Percentiles rank a stretch among this genome's conserved stretches.
Conservation (phyloP, 2,888 invertebrate species). For the Chrysolina oricalcia region DNA sequence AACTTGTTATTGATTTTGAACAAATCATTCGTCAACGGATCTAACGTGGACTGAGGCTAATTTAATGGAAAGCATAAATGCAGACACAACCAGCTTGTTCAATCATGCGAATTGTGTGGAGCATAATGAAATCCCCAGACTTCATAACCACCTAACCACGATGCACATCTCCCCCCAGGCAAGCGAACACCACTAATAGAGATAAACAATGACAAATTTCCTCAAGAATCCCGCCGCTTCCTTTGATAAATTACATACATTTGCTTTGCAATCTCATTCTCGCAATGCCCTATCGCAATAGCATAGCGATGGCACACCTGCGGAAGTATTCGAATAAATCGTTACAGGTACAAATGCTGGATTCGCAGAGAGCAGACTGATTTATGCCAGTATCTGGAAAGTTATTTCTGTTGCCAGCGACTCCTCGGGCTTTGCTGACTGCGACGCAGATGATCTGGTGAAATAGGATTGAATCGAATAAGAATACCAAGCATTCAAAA, state of each 20-base stretch:
- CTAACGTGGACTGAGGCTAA: no score
- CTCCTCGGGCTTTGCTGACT: slow-evolving; percentile 30
- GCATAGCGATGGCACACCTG: slow-evolving; percentile 38
- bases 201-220: slow-evolving; percentile 36
- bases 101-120: neutral
- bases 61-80: neutral
- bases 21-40: no score
- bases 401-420: slow-evolving; percentile 9
- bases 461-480: slow-evolving; percentile 15
- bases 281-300: slow-evolving; percentile 28
- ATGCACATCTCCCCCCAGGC: slow-evolving; percentile 1
- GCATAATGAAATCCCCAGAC: neutral
- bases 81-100: neutral
- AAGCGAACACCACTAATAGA: slow-evolving; percentile 13
- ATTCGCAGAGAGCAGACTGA: slow-evolving; percentile 40
- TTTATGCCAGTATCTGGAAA: slow-evolving; percentile 35
- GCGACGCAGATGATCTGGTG: neutral
- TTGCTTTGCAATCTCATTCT: slow-evolving; percentile 33
- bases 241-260: slow-evolving; percentile 35
- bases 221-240: slow-evolving; percentile 9
- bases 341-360: slow-evolving; percentile 44
- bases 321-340: slow-evolving; percentile 45
- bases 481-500: neutral
- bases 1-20: no score
- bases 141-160: slow-evolving; percentile 7